A percentile compares a stretch with the other conserved stretches of the same genome.
Conservation (phyloP, 2,888 invertebrate genomes). For the Nemurella pictetii region DNA sequence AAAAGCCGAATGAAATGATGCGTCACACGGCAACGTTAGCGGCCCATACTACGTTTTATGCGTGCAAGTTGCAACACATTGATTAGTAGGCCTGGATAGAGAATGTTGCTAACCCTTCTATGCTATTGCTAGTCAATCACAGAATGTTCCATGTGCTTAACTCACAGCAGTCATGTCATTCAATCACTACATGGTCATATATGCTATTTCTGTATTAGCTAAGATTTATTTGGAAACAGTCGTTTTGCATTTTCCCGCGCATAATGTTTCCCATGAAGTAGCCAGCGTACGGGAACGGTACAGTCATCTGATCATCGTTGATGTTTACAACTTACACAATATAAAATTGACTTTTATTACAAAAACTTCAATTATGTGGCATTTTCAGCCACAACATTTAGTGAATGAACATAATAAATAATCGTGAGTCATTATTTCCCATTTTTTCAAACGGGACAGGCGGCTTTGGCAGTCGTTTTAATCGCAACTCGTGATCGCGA, state of each 20-base stretch:
- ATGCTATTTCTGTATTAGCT: neutral
- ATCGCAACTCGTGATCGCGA: neutral
- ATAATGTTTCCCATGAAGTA: neutral
- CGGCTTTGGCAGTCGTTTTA: conserved; percentile 29
- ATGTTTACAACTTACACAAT: neutral
- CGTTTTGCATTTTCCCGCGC: neutral
- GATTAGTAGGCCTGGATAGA: neutral
- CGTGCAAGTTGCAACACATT: neutral
- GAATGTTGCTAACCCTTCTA: conserved; percentile 18
- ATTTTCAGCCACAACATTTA: neutral
- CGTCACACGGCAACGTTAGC: too few relatives aligned
- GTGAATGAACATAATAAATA: neutral
- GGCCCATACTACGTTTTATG: neutral
- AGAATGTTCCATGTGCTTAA: neutral
- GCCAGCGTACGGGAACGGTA: conserved; percentile 6
- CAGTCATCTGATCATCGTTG: neutral
- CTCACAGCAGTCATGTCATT: neutral
- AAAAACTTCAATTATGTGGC: neutral
- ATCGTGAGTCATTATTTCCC: neutral
- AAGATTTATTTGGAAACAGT: neutral
- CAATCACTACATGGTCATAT: conserved; percentile 34
- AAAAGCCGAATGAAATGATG: neutral
- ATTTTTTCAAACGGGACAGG: conserved; percentile 14
- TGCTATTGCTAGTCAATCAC: conserved; percentile 22
- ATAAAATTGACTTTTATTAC: neutral